Percentiles rank a stretch among this genome's conserved stretches.
These are phyloP conservation scores for Pogonocherus hispidulus DNA, from an alignment of 2,888 invertebrate genomes.

Conservation along the genomic window DNA sequence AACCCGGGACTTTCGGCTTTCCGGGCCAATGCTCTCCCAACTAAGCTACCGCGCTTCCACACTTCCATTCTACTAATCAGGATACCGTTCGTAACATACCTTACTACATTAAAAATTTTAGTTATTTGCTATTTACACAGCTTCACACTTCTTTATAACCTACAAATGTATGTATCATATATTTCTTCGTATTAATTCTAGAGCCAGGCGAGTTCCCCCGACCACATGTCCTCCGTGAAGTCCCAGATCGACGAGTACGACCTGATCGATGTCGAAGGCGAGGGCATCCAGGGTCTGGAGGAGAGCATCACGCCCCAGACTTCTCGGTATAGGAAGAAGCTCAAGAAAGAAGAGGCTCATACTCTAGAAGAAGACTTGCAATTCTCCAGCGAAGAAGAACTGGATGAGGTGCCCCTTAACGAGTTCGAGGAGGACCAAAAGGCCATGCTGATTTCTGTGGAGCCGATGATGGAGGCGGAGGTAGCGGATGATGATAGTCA, in stretches of 20 bases:
- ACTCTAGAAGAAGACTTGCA: slow-evolving; percentile 71
- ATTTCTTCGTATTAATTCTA: slow-evolving; percentile 44
- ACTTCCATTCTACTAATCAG: too few relatives aligned
- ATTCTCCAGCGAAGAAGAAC: slow-evolving; percentile 80
- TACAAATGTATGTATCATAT: too few relatives aligned
- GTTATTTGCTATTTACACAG: too few relatives aligned
- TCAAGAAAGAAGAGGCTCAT: slow-evolving; percentile 66
- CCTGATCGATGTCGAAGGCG: slow-evolving; percentile 78
- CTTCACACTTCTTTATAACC: too few relatives aligned
- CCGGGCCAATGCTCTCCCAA: too few relatives aligned
- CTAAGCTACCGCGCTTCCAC: too few relatives aligned
- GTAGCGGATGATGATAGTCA: slow-evolving; percentile 69
- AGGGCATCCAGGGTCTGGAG: slow-evolving; percentile 65
- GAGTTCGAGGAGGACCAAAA: slow-evolving; percentile 70
- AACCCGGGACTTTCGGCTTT: too few relatives aligned
- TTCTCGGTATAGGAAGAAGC: slow-evolving; percentile 60
- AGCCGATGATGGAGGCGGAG: slow-evolving; percentile 62
- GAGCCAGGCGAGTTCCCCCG: slow-evolving; percentile 76
- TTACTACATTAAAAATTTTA: too few relatives aligned
- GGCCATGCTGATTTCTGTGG: slow-evolving; percentile 67
- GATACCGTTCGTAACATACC: too few relatives aligned
- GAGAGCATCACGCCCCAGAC: slow-evolving; percentile 62
- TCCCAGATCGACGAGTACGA: slow-evolving; percentile 71
- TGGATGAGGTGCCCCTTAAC: slow-evolving; percentile 73
- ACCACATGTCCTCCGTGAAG: slow-evolving; percentile 63